Evolutionary conservation across 2,797 vertebrate species (phyloP).

Genomic region (Mallotus villosus): DNA sequence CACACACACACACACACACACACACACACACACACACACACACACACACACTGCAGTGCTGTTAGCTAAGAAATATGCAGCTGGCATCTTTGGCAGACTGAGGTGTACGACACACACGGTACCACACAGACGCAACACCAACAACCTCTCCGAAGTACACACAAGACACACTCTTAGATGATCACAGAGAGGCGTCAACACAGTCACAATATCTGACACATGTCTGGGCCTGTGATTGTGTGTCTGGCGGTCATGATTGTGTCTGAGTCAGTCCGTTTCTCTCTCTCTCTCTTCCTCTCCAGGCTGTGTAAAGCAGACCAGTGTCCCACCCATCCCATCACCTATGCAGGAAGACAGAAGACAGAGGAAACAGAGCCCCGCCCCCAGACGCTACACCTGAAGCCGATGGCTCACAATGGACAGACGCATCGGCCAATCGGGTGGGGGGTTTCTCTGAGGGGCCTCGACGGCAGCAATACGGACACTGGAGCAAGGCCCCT

Average conservation of each 20-base stretch:
- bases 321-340: constrained; percentile 24
- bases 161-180: too few relatives aligned
- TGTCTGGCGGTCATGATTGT: not conserved
- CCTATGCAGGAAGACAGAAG: constrained; percentile 46
- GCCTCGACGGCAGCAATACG: constrained; percentile 58
- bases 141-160: not conserved
- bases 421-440: constrained; percentile 26
- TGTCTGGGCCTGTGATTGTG: not conserved
- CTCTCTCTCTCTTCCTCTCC: constrained; percentile 27
- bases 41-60: constrained; percentile 13
- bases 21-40: constrained; percentile 10
- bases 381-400: constrained; percentile 40
- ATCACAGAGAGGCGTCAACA: too few relatives aligned
- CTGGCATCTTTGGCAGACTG: not conserved
- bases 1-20: constrained; percentile 5
- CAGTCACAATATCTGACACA: not conserved
- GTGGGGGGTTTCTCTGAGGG: constrained; percentile 30
- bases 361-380: constrained; percentile 39
- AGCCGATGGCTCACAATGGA: constrained; percentile 25
- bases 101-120: not conserved
- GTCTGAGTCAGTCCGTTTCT: not conserved
- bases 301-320: constrained; percentile 40
- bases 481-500: constrained; percentile 44
- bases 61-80: not conserved
- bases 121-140: constrained; percentile 16